Conservation (phyloP, 2,888 invertebrate species). For the Parnassius mnemosyne region DNA sequence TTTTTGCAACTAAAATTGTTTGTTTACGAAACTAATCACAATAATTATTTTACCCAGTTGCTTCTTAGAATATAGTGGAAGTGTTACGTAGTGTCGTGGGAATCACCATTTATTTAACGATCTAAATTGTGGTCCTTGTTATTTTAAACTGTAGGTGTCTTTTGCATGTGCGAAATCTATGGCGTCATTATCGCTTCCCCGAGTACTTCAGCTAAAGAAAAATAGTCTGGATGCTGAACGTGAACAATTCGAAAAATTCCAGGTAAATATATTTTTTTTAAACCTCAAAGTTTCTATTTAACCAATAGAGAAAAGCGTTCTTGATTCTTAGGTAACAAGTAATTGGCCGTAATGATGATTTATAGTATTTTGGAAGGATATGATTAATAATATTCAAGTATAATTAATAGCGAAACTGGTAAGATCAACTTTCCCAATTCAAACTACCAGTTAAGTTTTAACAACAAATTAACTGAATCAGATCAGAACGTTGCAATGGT, state of each 20-base stretch:
- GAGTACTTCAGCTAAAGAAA: constrained; percentile 87
- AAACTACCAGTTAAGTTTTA: no score
- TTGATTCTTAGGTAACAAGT: no score
- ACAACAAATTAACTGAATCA: no score
- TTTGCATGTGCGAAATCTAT: constrained; percentile 73
- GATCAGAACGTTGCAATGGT: no score
- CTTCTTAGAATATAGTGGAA: constrained; percentile 3
- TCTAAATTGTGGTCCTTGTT: constrained; percentile 30
- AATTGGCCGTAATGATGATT: no score
- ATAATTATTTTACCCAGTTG: not conserved
- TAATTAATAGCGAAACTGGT: no score
- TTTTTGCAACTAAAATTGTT: constrained; percentile 13
- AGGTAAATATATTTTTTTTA: constrained; percentile 75
- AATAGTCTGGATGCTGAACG: constrained; percentile 88
- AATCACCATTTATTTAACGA: constrained; percentile 34
- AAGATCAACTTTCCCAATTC: no score
- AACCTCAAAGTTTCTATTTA: no score
- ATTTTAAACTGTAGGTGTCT: constrained; percentile 45
- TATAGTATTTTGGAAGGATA: no score
- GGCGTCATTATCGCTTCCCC: constrained; percentile 87
- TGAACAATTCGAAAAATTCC: constrained; percentile 91
- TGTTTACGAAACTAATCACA: constrained; percentile 8
- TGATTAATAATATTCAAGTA: no score
- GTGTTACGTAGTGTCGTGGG: constrained; percentile 33
- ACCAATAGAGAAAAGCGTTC: no score